Evolutionary conservation across 2,113 vertebrate genomes (phyloP), one percentile per base, ranked within the genome.

Genomic region (Ifrita kowaldi): DNA sequence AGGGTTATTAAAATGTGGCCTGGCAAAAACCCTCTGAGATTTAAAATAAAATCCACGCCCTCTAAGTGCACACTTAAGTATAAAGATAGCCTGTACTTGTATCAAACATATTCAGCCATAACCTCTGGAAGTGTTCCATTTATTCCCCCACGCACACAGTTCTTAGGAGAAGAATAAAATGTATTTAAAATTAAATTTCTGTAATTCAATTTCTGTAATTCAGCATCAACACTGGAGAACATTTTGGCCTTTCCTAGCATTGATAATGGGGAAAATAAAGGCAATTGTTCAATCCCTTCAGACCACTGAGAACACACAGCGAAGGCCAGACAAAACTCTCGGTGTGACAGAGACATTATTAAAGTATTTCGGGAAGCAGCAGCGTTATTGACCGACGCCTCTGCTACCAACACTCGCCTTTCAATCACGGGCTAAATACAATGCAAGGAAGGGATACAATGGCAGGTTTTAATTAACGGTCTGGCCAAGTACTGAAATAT

Each of bases 221-320:
- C 73, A 89, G 91, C 69, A 65, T 53, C 89, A 87, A 69, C 74
- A 55, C 46, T 78, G 77, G 84, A 89, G 70, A 96, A 95, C 80
- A 89, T 57, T 98, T 93, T 77, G 44, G 67, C 44, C 76, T 90
- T 93, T 93, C 78, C 73, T 93, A 93, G n/a, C 68, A 65, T 65
- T 89, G 70, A 96, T 96, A 95, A 84, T 53, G 33, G 75, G 50
- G 78, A 74, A 97, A 96, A 97, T 52, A 93, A 97, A 97, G 90
- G 56, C 3, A 8, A 95, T 84, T 93, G 87, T 94, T 95, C 57
- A 41, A 49, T 77, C 87, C 78, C 94, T 91, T 96, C 91, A 64
- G 90, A 74, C 60, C 2, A 4, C 89, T 78, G 64, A 81, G 60
- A 95, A 82, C 7, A 50, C 62, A 73, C 8, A 16, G 26, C 0